phyloP scores from a whole-genome alignment of 2,113 vertebrate species.

The Anolis carolinensis region DNA sequence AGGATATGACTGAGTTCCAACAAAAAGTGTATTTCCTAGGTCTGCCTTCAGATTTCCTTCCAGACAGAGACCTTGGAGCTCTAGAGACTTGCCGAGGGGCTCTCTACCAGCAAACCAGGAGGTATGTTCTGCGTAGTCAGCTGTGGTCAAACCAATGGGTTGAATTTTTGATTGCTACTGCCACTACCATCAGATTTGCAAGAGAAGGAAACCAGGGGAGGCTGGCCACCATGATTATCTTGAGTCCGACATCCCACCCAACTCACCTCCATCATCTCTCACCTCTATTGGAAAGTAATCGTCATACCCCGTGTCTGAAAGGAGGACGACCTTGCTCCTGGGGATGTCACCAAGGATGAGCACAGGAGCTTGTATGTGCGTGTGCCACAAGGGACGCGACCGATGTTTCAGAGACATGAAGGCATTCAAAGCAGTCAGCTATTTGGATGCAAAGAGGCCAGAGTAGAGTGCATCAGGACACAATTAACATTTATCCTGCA shows the following conservation, averaged over 20 bases:
- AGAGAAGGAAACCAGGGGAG: neutral
- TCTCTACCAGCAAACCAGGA: too few species aligned
- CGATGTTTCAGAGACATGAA: neutral
- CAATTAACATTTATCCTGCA: neutral
- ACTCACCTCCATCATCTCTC: neutral
- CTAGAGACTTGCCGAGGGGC: neutral
- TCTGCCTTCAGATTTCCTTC: neutral
- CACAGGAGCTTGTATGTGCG: conserved; percentile 56
- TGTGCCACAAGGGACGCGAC: conserved; percentile 64
- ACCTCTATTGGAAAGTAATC: conserved; percentile 65
- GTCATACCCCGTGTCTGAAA: conserved; percentile 58
- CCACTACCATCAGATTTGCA: neutral
- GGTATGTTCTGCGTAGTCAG: too few species aligned
- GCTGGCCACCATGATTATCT: too few species aligned
- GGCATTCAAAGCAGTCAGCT: neutral
- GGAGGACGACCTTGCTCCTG: conserved; percentile 56
- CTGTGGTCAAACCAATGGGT: too few species aligned
- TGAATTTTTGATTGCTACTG: too few species aligned
- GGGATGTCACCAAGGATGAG: conserved; percentile 68
- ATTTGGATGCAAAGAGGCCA: neutral
- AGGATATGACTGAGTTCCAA: too few species aligned
- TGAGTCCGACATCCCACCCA: too few species aligned
- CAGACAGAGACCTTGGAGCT: neutral
- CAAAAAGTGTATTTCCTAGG: neutral
- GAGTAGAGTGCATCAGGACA: neutral